These are phyloP conservation scores for Ylistrum balloti DNA, from an alignment of 1,140 invertebrate genomes.

Conservation along the genomic window DNA sequence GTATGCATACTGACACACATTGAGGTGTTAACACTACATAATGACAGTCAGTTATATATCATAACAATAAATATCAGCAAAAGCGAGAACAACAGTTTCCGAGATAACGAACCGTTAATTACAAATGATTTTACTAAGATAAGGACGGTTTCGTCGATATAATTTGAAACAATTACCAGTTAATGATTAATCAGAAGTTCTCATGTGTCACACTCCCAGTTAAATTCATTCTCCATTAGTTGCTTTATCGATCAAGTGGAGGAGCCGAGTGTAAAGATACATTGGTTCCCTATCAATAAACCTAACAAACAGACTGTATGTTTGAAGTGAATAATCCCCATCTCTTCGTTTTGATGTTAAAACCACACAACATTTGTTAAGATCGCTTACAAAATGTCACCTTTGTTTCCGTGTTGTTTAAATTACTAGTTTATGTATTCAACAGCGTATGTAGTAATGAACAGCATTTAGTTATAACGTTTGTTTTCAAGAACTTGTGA, in stretches of 20 bases:
- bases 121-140: not conserved
- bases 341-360: no score
- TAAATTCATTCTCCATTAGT: not conserved
- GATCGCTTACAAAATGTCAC: not conserved
- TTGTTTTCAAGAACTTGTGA: no score
- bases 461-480: no score
- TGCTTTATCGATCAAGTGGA: not conserved
- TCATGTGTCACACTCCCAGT: not conserved
- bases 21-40: not conserved
- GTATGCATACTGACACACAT: not conserved
- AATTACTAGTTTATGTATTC: not conserved
- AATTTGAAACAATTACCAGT: slow-evolving; percentile 29
- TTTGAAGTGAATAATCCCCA: no score
- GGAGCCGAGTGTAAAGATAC: no score
- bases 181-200: not conserved
- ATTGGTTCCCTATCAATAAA: no score
- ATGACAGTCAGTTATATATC: not conserved
- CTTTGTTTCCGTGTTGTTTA: not conserved
- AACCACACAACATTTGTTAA: not conserved
- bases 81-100: not conserved
- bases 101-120: slow-evolving; percentile 6
- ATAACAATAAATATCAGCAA: slow-evolving; percentile 2
- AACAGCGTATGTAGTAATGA: no score
- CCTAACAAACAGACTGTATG: no score
- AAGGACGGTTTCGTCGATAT: not conserved